A percentile compares a stretch with the other conserved stretches of the same genome.
Conservation (phyloP, 2,113 vertebrate genomes). For the Chloroceryle aenea region DNA sequence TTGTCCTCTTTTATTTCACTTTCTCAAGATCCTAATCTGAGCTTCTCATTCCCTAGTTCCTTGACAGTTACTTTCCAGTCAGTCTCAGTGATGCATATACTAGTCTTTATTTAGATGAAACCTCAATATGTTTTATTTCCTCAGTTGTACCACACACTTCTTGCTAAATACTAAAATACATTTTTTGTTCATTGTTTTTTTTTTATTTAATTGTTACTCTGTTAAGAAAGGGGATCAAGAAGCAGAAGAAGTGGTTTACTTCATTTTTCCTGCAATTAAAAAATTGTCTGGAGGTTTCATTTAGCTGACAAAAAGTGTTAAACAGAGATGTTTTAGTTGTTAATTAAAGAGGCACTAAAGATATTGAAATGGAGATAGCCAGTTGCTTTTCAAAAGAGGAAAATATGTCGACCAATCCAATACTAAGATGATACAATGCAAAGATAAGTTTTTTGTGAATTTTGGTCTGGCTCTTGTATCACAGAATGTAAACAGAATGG, state of each 20-base stretch:
- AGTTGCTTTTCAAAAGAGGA: not conserved
- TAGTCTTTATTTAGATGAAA: not conserved
- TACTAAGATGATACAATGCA: not conserved
- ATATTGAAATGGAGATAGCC: not conserved
- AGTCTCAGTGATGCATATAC: not conserved
- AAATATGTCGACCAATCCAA: not conserved
- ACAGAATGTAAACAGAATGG: not conserved
- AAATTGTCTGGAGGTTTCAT: not conserved
- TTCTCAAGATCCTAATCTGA: not conserved
- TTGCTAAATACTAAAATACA: not conserved
- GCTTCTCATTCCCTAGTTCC: not conserved
- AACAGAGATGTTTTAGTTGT: not conserved
- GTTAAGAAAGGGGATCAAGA: not conserved
- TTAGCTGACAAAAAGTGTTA: not conserved
- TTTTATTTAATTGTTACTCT: not conserved
- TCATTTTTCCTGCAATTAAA: not conserved
- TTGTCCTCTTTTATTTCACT: not conserved
- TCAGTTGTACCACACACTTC: not conserved
- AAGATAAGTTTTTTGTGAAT: not conserved
- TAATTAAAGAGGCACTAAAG: not conserved
- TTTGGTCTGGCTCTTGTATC: not conserved
- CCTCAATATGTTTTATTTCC: not conserved
- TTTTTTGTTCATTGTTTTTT: not conserved
- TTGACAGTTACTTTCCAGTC: not conserved
- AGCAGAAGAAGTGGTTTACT: not conserved